phyloP scores from a whole-genome alignment of 2,888 invertebrate genomes.

The Clivina fossor region DNA sequence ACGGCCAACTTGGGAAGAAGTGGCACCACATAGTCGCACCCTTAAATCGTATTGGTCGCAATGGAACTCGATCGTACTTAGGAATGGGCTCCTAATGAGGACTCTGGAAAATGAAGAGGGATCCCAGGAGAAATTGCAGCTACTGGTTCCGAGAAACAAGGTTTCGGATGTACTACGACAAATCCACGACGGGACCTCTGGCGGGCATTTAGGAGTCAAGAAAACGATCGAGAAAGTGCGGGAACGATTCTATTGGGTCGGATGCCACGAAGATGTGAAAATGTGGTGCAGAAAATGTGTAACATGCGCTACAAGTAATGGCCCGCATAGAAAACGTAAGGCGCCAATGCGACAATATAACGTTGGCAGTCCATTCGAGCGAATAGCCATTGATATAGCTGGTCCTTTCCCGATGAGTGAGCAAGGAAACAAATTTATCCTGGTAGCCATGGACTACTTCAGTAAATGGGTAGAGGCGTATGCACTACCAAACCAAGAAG shows the following conservation, averaged over 20 bases:
- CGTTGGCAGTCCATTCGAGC: slow-evolving; percentile 37
- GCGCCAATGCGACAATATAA: slow-evolving; percentile 38
- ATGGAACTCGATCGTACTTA: too few species aligned
- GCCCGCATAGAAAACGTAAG: slow-evolving; percentile 37
- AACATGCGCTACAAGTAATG: slow-evolving; percentile 41
- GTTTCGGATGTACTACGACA: too few species aligned
- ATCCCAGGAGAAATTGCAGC: too few species aligned
- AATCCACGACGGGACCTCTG: too few species aligned
- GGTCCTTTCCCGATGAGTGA: slow-evolving; percentile 40
- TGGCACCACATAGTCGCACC: too few species aligned
- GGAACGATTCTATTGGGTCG: slow-evolving; percentile 41
- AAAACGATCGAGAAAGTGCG: slow-evolving; percentile 35
- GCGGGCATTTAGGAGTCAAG: neutral
- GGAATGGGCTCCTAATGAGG: too few species aligned
- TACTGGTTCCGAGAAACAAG: too few species aligned
- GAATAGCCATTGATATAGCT: slow-evolving; percentile 42
- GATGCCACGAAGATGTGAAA: slow-evolving; percentile 39
- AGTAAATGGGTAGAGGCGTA: slow-evolving; percentile 43
- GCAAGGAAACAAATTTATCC: slow-evolving; percentile 41
- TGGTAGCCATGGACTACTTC: slow-evolving; percentile 43
- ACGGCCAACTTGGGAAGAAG: too few species aligned
- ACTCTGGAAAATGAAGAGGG: too few species aligned
- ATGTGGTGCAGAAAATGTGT: slow-evolving; percentile 40
- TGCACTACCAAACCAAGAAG: slow-evolving; percentile 41
- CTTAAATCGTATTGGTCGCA: too few species aligned